Evolutionary conservation across 2,113 vertebrate species (phyloP), one percentile per base, ranked within the genome.

Genomic region (Menura novaehollandiae): DNA sequence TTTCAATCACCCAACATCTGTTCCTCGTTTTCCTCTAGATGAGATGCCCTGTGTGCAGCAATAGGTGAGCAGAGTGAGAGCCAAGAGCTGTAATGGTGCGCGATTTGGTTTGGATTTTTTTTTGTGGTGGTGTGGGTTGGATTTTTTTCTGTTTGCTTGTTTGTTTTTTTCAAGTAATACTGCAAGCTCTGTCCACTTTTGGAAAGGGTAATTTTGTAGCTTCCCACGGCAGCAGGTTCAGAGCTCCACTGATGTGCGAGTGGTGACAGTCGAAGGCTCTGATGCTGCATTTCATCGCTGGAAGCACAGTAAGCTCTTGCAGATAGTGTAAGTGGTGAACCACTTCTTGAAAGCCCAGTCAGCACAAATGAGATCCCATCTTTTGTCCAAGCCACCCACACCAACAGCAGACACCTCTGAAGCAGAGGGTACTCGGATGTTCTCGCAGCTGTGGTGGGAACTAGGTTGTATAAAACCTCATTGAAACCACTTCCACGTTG

Each of bases 1-100:
- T 96, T 96, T 95, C 96, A 96, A 68, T 97, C 96, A 92, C 85
- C 68, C 75, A 62, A 32, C 91, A 85, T 82, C 94, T 97, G 93
- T 96, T 98, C 97, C 86, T 95, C 72, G 44, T 95, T 96, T 97
- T 95, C 46, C 59, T 93, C 21, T 73, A 37, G 71, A 84, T 69
- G 46, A 59, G 82, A 92, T 85, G 33, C 55, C 85, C 60, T 52
- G 28, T 47, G 62, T 67, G 63, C 59, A 67, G 64, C 30, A 21
- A 28, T 68, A 97, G 96, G 95, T 97, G 85, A 85, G 66, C 23
- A 33, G 59, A 53, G 16, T 2, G 5, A 56, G 44, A 68, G 5
- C 30, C 69, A 41, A 23, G 13, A 53, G 30, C 30, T 46, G 41
- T 37, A 9, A 16, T 37, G 37, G 14, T 77, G 67, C 8, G 13